A percentile compares a stretch with the other conserved stretches of the same genome.
These are phyloP conservation scores for Lepetodrilus schrolli DNA, from an alignment of 2,888 invertebrate genomes.

Conservation along the genomic window DNA sequence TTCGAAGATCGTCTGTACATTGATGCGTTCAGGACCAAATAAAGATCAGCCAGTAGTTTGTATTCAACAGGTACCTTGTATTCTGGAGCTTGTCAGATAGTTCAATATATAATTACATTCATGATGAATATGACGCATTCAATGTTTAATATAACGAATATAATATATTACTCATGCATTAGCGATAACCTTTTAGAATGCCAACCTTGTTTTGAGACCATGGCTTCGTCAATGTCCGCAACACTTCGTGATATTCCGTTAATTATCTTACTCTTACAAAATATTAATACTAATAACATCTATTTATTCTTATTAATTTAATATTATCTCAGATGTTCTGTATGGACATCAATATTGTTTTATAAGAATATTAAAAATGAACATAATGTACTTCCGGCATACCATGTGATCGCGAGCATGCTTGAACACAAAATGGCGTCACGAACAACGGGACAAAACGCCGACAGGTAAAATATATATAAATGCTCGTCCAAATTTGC, in stretches of 20 bases:
- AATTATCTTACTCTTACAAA: not conserved
- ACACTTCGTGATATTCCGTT: not conserved
- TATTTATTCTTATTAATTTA: not conserved
- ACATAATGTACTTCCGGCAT: not conserved
- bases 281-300: not conserved
- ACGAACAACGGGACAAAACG: constrained; percentile 3
- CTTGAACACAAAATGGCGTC: constrained; percentile 27
- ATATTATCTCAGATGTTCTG: not conserved
- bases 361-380: not conserved
- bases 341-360: not conserved
- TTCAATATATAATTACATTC: no score
- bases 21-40: no score
- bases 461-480: not conserved
- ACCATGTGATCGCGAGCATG: constrained; percentile 22
- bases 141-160: no score
- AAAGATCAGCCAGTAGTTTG: no score
- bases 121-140: no score
- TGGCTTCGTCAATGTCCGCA: not conserved
- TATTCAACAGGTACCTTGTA: no score
- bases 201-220: no score
- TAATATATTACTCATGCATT: no score
- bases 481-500: not conserved
- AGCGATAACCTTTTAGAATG: no score
- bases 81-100: no score
- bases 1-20: no score